Evolutionary conservation across 2,797 vertebrate species (phyloP), one percentile per base, ranked within the genome.

Genomic region (Moxostoma hubbsi): DNA sequence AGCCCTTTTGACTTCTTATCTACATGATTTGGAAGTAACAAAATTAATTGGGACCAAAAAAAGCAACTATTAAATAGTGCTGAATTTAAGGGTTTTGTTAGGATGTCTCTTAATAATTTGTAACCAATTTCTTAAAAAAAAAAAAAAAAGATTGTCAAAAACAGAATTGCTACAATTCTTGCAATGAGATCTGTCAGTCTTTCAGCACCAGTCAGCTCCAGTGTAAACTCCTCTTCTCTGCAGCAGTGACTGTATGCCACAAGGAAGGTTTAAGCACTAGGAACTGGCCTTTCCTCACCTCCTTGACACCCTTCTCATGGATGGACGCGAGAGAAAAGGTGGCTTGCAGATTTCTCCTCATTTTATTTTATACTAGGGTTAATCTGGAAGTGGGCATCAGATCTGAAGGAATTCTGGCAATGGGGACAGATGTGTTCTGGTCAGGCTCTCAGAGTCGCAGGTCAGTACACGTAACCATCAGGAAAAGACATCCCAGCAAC

Each of bases 391-490:
- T 86, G 77, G 83, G 81, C 81, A 36, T 36, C 36, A 85, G 89
- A 84, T 81, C 71, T 87, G 83, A 73, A 87, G 79, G 73, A 83
- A 73, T 78, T 79, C 78, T 86, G 83, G 73, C 57, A 64, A 75
- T 67, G 79, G 87, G 83, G 84, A 76, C 83, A 83, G 81, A 79
- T n/a, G 65, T 73, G 82, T 68, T 85, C 84, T 84, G 62, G 81
- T 86, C 80, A 77, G 82, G 85, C 87, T 82, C 88, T 91, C 86
- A 87, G 84, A 75, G 62, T 79, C 82, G 71, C 50, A 11, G 80
- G 90, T 94, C 91, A 99, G 92, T 98, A 98, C 83, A 95, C 93
- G 0, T 96, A 98, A 90, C 94, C 92, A 62, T 98, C 96, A 0
- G 94, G 92, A 0, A 96, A 98, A 83, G 95, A 91, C 81, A 97